Base-by-base conservation (phyloP, 1,140 invertebrate genomes). In the Procambarus virginalis region DNA sequence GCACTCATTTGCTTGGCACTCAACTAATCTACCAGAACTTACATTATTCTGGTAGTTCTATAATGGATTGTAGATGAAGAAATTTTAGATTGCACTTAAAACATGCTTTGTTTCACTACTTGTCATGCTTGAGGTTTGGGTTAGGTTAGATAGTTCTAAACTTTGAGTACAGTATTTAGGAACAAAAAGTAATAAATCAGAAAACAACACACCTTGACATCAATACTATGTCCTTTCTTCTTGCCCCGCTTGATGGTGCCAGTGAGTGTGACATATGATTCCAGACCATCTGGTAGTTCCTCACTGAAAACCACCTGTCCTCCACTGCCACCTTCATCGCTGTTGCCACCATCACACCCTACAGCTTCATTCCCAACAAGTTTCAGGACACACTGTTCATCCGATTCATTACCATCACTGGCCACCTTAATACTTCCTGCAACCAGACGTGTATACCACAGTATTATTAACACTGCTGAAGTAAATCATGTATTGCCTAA, bases 211-310 rank as follows among this genome's bases (percentile, higher is more conserved):
- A 97, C 94, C 93, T 96, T 95, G 0, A 97, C 95, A 94, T 97
- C 96, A 73, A 96, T 95, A 93, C 95, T 96, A 92, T 96, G 96
- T 0, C 96, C 96, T 92, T 96, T 96, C 92, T 96, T 96, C 92
- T 95, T 95, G 0, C 96, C 96, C 75, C 96, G 94, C 92, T 96
- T 96, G 6, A 97, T 96, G 20, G 96, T 97, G 22, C 96, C 96
- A 9, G 96, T 96, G 90, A 94, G 92, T 9, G 94, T 94, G 10
- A 94, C 92, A 76, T 92, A 93, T 46, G 92, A 92, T 0, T 91
- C 92, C 6, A 92, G 75, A 12, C 92, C 92, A 60, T 92, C 90
- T 46, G 92, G 92, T 64, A 89, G 51, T 51, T 91, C 90, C 64
- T 92, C 92, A 76, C 89, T 92, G 84, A 92, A 92, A 48, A 92